Base-by-base conservation (phyloP, 2,888 invertebrate genomes). In the Axea sp. region DNA sequence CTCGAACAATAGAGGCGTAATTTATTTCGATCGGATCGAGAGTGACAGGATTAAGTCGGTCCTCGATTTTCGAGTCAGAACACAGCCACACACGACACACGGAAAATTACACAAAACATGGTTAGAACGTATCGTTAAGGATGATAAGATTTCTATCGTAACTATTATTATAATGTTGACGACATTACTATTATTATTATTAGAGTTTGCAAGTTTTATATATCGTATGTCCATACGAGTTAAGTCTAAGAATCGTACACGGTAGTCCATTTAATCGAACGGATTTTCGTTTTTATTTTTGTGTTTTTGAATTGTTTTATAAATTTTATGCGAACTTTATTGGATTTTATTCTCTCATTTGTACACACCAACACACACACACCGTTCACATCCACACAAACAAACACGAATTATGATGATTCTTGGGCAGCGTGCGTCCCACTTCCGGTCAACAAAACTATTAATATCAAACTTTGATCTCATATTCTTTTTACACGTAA, bases 401-500 rank as follows among this genome's bases (percentile, higher is more conserved):
- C 17, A 31, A 30, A 41, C 60, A 60, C 53, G 19, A 69, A 31
- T 45, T 65, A 73, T 55, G 26, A 73, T 73, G 26, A 73, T 73
- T 57, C 68, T 73, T 73, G 57, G 64, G 64, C 64, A 64, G 49
- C 64, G 68, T 68, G 53, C 65, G 65, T 64, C 69, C 65, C 69
- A 79, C 75, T 78, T 79, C 74, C 77, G 77, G 76, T 75, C 78
- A 77, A 72, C 76, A 73, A 73, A 79, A 79, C 77, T 82, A 80
- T 81, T 75, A 78, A 80, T 83, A 82, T 83, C 81, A 83, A 84
- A 83, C 82, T 80, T 86, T 86, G 86, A 86, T 86, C 86, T 86
- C 86, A 85, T 85, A 79, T 82, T 83, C 78, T 82, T 83, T 84
- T 84, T 84, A 84, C 80, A 75, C 78, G 81, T 81, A 82, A 78